A percentile compares a stretch with the other conserved stretches of the same genome.
phyloP scores from a whole-genome alignment of 2,797 vertebrate genomes.

The Cuculus canorus region DNA sequence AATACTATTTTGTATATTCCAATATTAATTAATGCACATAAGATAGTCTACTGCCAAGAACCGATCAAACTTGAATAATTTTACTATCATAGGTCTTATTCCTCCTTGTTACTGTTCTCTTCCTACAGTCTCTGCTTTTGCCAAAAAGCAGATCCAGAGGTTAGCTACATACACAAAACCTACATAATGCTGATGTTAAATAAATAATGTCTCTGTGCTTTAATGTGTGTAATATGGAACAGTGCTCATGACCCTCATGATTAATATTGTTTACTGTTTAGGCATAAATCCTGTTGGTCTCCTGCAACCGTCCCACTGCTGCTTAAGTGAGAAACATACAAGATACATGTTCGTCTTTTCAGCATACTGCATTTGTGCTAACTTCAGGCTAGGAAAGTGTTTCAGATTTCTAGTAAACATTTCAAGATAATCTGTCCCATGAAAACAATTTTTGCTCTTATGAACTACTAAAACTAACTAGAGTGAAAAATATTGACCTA shows the following conservation, averaged over 20 bases:
- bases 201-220: not conserved
- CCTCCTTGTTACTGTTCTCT: not conserved
- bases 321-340: not conserved
- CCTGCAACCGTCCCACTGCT: not conserved
- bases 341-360: not conserved
- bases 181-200: not conserved
- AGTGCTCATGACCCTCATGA: not conserved
- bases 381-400: not conserved
- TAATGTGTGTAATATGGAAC: not conserved
- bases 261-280: not conserved
- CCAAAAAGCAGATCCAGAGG: not conserved
- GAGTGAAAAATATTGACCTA: not conserved
- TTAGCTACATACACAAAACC: not conserved
- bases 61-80: not conserved
- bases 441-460: not conserved
- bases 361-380: not conserved
- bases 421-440: not conserved
- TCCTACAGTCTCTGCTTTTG: not conserved
- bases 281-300: not conserved
- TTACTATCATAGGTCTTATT: not conserved
- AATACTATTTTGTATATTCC: not conserved
- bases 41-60: not conserved
- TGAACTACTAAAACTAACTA: not conserved
- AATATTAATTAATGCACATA: not conserved
- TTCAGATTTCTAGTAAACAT: not conserved